Base-by-base conservation (phyloP, 1,140 invertebrate species). In the Heliothis subflexa region DNA sequence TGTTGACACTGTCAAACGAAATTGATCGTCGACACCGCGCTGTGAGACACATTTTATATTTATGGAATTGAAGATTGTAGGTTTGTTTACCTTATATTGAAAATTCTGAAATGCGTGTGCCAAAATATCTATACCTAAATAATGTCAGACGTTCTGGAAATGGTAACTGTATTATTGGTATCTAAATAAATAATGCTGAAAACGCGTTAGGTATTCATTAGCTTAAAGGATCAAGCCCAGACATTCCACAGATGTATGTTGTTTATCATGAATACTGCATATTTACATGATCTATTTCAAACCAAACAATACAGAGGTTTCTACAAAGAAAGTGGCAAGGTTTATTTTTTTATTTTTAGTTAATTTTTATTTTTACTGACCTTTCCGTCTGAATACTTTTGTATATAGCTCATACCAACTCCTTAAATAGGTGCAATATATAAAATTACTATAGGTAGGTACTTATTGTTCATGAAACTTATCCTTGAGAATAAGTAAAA, bases 1-100 rank as follows among this genome's bases (percentile, higher is more conserved):
- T 64, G 64, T 75, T 75, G 73, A 75, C 73, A 75, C 59, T 75
- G 71, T 74, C 45, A 49, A 75, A 47, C 59, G 25, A 75, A 75
- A 75, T 75, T 62, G 47, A 70, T 70, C 47, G 66, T 50, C 66
- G n/a, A 50, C 64, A 68, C 21, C 7, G 18, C 25, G 28, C 33
- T 62, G 16, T 62, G 61, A 16, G 7, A 45, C 13, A 33, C 14
- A 40, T 62, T 62, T 62, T 62, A 45, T 62, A 10, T 62, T 62
- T 62, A 45, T 40, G 40, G 7, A 45, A 45, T 40, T 40, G 9
- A 45, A 14, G 0, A 40, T n/a, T 3, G 55, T 59, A 5, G 25
- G 25, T 59, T 59, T 25, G 13, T 52, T n/a, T 13, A 52, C 13
- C n/a, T 14, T 13, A 2, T 3, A n/a, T 25, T 57, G 0, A 21